Evolutionary conservation across 1,140 invertebrate species (phyloP).

Genomic region (Parasteatoda tepidariorum): DNA sequence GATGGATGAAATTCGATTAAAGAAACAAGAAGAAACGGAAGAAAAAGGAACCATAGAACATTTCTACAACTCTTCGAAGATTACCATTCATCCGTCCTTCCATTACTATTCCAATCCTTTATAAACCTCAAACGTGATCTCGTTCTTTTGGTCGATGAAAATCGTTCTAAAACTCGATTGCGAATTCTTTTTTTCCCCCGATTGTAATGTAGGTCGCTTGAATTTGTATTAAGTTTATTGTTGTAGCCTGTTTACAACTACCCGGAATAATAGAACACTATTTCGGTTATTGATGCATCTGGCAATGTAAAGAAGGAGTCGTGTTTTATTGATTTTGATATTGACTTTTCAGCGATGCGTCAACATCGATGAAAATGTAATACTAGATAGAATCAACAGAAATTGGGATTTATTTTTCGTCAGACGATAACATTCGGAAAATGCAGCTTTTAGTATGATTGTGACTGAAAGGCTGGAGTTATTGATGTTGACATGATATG

Average conservation of each 20-base stretch:
- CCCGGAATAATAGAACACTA: background rate
- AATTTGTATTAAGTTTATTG: background rate
- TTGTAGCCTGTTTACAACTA: background rate
- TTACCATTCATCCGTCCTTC: background rate
- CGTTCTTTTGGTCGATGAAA: background rate
- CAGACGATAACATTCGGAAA: too few species aligned
- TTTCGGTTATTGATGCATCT: background rate
- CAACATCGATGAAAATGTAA: background rate
- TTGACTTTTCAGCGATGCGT: background rate
- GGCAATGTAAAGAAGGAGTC: background rate
- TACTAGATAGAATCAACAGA: background rate
- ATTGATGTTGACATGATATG: too few species aligned
- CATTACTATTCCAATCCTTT: background rate
- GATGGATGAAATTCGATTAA: background rate
- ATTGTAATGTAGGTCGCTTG: background rate
- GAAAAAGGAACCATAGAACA: background rate
- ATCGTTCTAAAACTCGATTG: background rate
- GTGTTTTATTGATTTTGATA: background rate
- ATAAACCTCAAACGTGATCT: conserved; percentile 3
- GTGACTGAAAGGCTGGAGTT: too few species aligned
- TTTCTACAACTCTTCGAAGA: background rate
- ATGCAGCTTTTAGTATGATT: too few species aligned
- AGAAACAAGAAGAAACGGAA: background rate
- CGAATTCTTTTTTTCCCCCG: background rate
- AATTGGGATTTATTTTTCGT: too few species aligned